A percentile compares a stretch with the other conserved stretches of the same genome.
These are phyloP conservation scores for Gouania willdenowi DNA, from an alignment of 2,797 vertebrate species.

Conservation along the genomic window DNA sequence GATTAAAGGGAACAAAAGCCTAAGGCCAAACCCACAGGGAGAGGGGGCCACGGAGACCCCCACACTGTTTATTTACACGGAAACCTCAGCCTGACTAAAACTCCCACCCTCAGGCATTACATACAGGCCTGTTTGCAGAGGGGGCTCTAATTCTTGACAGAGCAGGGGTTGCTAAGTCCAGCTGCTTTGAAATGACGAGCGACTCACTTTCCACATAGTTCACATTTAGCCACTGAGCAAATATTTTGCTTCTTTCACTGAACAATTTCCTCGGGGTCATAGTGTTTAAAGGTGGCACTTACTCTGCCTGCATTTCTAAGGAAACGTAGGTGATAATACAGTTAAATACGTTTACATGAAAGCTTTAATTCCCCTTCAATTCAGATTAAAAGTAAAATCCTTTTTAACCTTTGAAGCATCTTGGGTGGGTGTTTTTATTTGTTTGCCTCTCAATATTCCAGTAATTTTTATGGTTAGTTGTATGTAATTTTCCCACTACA, in stretches of 20 bases:
- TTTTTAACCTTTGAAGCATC: too few relatives aligned
- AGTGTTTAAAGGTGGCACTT: slow-evolving; percentile 22
- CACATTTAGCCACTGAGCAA: slow-evolving; percentile 33
- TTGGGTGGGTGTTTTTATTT: slow-evolving; percentile 32
- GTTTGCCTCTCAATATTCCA: too few relatives aligned
- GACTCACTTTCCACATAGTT: slow-evolving; percentile 54
- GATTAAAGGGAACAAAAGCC: slow-evolving; percentile 81
- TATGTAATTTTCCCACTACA: too few relatives aligned
- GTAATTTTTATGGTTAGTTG: slow-evolving; percentile 42
- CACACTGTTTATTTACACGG: slow-evolving; percentile 82
- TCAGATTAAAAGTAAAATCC: too few relatives aligned
- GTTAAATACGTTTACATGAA: too few relatives aligned
- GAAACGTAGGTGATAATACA: background rate
- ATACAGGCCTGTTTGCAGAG: slow-evolving; percentile 79
- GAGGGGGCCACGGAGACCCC: slow-evolving; percentile 73
- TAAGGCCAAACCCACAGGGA: slow-evolving; percentile 69
- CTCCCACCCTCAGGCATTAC: slow-evolving; percentile 73
- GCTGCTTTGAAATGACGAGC: slow-evolving; percentile 57
- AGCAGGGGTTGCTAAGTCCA: slow-evolving; percentile 64
- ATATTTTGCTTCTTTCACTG: slow-evolving; percentile 28
- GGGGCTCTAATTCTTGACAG: slow-evolving; percentile 79
- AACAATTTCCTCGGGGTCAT: slow-evolving; percentile 29
- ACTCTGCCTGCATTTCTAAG: slow-evolving; percentile 1
- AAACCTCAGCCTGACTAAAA: slow-evolving; percentile 73
- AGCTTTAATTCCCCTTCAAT: too few relatives aligned